Base-by-base conservation (phyloP, 2,888 invertebrate genomes). In the Hemithea aestivaria region DNA sequence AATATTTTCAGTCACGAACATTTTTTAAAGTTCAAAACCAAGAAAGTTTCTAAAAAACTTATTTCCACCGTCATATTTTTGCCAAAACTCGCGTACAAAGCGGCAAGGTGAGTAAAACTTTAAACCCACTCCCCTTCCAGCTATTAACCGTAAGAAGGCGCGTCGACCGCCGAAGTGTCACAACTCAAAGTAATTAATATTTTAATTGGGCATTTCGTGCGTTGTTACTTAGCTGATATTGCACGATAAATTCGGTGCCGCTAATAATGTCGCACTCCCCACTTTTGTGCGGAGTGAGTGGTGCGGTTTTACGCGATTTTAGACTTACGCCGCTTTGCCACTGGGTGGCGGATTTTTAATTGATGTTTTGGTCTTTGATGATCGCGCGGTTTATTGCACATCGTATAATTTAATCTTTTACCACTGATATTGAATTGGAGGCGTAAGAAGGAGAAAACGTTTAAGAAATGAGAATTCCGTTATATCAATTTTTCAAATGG, bases 161-260 rank as follows among this genome's bases (percentile, higher is more conserved):
- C 62, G 52, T 56, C 62, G 64, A 65, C 70, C 73, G 68, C 63
- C 66, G 56, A 72, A 76, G 73, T 75, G 75, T 75, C 77, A 72
- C 75, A 78, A 75, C 78, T 77, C 74, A 73, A 68, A 74, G 83
- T 82, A 87, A 84, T 87, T 87, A 87, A 83, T 83, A 84, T 84
- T 85, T 87, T 84, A 84, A 87, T 84, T 84, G 83, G 82, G 79
- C 79, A 80, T 82, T 83, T 80, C 71, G 73, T 74, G 79, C 81
- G 79, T 76, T 80, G 79, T 78, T 77, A 79, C 78, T 74, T 65
- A 68, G 76, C 76, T 79, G 80, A 83, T 82, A 80, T 78, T 73
- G 79, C 80, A 66, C 80, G 75, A 81, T 82, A 82, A 81, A 81
- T 81, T 80, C 73, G 59, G 66, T 59, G 71, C 55, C 66, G 72